These are phyloP conservation scores for Ennomos fuscantarius DNA, from an alignment of 2,888 invertebrate species.

Conservation along the genomic window DNA sequence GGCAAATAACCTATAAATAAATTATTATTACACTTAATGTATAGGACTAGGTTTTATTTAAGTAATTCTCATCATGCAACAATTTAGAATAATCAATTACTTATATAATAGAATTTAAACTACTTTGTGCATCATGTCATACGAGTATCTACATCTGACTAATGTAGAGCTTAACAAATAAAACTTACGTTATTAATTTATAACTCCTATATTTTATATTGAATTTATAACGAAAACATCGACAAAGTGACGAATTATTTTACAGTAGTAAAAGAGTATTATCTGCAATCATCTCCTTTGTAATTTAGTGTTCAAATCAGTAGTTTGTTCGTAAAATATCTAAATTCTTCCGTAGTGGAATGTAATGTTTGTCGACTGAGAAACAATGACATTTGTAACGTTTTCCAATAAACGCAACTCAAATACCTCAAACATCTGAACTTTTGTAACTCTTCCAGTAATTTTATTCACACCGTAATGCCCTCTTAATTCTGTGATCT, in stretches of 20 bases:
- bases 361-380: constrained; percentile 25
- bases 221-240: constrained; percentile 44
- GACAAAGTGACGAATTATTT: constrained; percentile 52
- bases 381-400: constrained; percentile 27
- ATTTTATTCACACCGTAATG: constrained; percentile 23
- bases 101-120: too few relatives aligned
- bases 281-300: background rate
- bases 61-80: too few relatives aligned
- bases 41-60: too few relatives aligned
- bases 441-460: constrained; percentile 29
- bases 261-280: constrained; percentile 13
- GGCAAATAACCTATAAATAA: too few relatives aligned
- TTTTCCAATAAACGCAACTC: constrained; percentile 47
- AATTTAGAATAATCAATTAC: too few relatives aligned
- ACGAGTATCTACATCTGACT: too few relatives aligned
- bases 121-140: too few relatives aligned
- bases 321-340: background rate
- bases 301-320: background rate
- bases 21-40: too few relatives aligned
- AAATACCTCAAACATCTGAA: constrained; percentile 45
- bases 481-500: constrained; percentile 60
- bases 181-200: too few relatives aligned
- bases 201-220: constrained; percentile 15
- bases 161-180: too few relatives aligned
- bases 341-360: constrained; percentile 14